These are phyloP conservation scores for Lasiurus cinereus DNA, from an alignment of 2,113 vertebrate genomes.

Conservation along the genomic window DNA sequence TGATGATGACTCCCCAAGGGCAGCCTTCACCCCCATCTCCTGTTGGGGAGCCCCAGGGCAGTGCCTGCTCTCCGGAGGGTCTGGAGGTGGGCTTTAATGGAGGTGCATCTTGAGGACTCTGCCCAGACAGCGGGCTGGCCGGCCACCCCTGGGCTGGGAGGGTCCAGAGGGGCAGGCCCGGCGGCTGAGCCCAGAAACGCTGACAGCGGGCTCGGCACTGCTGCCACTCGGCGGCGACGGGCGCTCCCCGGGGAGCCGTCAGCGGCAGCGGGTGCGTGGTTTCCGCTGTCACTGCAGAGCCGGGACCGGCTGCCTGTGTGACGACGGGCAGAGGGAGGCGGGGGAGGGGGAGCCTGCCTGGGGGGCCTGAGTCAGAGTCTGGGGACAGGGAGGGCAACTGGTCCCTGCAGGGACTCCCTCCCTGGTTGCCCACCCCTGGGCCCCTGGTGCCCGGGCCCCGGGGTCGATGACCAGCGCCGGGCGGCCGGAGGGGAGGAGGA, in stretches of 20 bases:
- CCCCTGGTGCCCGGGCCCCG: background rate
- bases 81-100: background rate
- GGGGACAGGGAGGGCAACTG: background rate
- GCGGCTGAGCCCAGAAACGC: background rate
- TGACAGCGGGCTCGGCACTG: background rate
- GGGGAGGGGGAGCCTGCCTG: background rate
- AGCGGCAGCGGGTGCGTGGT: background rate
- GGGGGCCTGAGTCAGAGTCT: background rate
- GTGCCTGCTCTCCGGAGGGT: no score
- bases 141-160: rapidly evolving
- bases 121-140: background rate
- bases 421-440: background rate
- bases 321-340: background rate
- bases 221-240: background rate
- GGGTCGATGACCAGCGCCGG: rapidly evolving
- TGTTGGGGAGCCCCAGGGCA: background rate
- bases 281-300: conserved; percentile 6
- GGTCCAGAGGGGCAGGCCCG: background rate
- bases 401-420: background rate
- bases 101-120: background rate
- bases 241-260: conserved; percentile 1
- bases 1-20: background rate
- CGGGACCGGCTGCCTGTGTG: background rate
- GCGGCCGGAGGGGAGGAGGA: background rate
- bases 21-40: background rate